A percentile compares a stretch with the other conserved stretches of the same genome.
These are phyloP conservation scores for Pollenia angustigena DNA, from an alignment of 2,888 invertebrate genomes.

Conservation along the genomic window DNA sequence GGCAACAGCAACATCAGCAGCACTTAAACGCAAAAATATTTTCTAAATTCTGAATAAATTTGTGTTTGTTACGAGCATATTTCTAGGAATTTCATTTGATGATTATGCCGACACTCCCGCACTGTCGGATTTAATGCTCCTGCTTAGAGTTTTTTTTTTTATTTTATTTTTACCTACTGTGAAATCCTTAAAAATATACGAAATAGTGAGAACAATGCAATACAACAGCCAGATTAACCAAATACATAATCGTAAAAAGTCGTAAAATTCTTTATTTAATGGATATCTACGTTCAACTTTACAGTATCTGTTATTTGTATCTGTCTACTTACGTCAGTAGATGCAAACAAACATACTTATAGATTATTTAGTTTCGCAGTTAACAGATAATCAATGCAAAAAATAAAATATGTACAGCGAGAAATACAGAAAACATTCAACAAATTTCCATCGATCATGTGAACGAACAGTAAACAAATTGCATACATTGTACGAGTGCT, in stretches of 20 bases:
- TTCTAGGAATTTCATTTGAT: slow-evolving; percentile 66
- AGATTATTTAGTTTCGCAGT: slow-evolving; percentile 34
- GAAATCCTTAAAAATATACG: slow-evolving; percentile 42
- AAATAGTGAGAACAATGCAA: slow-evolving; percentile 23
- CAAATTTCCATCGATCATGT: slow-evolving; percentile 41
- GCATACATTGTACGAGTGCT: background rate
- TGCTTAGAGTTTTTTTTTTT: background rate
- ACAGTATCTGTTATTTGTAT: slow-evolving; percentile 33
- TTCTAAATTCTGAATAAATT: slow-evolving; percentile 43
- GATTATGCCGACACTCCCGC: slow-evolving; percentile 66
- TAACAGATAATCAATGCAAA: slow-evolving; percentile 49
- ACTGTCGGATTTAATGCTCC: slow-evolving; percentile 18
- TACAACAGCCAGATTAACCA: slow-evolving; percentile 46
- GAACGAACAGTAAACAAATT: slow-evolving; percentile 29
- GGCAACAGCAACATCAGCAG: slow-evolving; percentile 11
- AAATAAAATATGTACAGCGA: background rate
- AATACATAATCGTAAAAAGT: slow-evolving; percentile 56
- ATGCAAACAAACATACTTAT: slow-evolving; percentile 15
- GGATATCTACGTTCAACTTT: slow-evolving; percentile 4
- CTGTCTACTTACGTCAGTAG: slow-evolving; percentile 8
- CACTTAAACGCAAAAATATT: slow-evolving; percentile 42
- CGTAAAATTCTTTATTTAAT: slow-evolving; percentile 54
- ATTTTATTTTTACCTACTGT: slow-evolving; percentile 22
- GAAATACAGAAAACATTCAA: background rate
- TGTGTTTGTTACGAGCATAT: slow-evolving; percentile 2